These are phyloP conservation scores for Epinotia demarniana DNA, from an alignment of 2,888 invertebrate genomes.

Conservation along the genomic window DNA sequence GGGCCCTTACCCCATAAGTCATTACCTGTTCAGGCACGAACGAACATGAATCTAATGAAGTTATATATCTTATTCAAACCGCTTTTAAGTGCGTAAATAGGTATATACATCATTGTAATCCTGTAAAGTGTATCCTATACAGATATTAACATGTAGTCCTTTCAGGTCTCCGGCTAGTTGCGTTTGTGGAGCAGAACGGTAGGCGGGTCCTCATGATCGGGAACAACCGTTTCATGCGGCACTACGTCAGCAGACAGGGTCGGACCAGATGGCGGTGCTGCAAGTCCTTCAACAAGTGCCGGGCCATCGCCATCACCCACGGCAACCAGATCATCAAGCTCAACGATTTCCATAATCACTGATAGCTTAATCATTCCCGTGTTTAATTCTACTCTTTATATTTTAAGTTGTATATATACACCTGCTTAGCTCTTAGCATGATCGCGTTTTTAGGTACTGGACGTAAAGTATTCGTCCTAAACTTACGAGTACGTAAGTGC, in stretches of 20 bases:
- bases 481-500: too few relatives aligned
- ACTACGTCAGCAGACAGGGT: constrained; percentile 68
- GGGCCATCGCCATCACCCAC: constrained; percentile 71
- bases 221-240: constrained; percentile 66
- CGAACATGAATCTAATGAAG: not conserved
- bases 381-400: not conserved
- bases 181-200: constrained; percentile 55
- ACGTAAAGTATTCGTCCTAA: not conserved
- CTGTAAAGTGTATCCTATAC: not conserved
- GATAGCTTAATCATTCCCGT: constrained; percentile 25
- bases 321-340: constrained; percentile 67
- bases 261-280: constrained; percentile 72
- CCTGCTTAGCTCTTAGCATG: not conserved
- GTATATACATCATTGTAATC: not conserved
- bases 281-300: constrained; percentile 68
- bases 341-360: constrained; percentile 71
- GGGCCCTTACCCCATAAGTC: not conserved
- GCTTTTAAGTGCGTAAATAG: not conserved
- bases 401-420: not conserved
- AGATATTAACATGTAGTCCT: constrained; percentile 3
- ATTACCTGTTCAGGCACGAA: not conserved
- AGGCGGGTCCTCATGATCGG: constrained; percentile 67
- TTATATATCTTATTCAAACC: not conserved
- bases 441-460: not conserved
- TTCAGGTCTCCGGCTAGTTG: constrained; percentile 30